A percentile compares a stretch with the other conserved stretches of the same genome.
These are phyloP conservation scores for Pogona vitticeps DNA, from an alignment of 2,113 vertebrate species.

Conservation along the genomic window DNA sequence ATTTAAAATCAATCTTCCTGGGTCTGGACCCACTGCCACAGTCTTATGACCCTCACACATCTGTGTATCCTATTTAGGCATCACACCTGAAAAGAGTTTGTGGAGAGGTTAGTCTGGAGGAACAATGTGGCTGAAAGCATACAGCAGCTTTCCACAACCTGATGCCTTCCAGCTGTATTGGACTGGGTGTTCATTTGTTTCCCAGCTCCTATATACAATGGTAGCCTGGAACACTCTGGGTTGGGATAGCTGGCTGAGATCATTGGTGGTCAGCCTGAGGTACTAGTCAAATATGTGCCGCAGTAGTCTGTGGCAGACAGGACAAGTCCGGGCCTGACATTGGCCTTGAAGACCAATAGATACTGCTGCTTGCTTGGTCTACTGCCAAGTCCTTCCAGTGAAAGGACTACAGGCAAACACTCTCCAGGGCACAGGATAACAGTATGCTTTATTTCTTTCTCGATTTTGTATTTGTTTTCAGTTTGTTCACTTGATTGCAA, in stretches of 20 bases:
- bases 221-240: not conserved
- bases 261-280: not conserved
- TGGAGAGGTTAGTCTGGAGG: not conserved
- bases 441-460: not conserved
- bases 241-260: not conserved
- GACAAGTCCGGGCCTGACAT: not conserved
- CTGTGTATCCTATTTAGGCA: not conserved
- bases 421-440: not conserved
- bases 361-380: not conserved
- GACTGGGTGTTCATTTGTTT: not conserved
- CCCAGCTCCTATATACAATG: not conserved
- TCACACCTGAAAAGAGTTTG: not conserved
- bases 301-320: not conserved
- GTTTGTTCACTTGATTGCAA: too few species aligned
- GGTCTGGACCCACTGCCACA: not conserved
- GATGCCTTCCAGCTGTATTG: not conserved
- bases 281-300: not conserved
- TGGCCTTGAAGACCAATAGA: not conserved
- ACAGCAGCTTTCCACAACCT: not conserved
- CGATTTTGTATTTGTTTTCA: too few species aligned
- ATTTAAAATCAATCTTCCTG: not conserved
- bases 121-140: not conserved
- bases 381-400: not conserved
- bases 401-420: not conserved
- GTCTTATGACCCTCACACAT: not conserved